A percentile compares a stretch with the other conserved stretches of the same genome.
Evolutionary conservation across 2,888 invertebrate genomes (phyloP).

Genomic region (Arctia plantaginis): DNA sequence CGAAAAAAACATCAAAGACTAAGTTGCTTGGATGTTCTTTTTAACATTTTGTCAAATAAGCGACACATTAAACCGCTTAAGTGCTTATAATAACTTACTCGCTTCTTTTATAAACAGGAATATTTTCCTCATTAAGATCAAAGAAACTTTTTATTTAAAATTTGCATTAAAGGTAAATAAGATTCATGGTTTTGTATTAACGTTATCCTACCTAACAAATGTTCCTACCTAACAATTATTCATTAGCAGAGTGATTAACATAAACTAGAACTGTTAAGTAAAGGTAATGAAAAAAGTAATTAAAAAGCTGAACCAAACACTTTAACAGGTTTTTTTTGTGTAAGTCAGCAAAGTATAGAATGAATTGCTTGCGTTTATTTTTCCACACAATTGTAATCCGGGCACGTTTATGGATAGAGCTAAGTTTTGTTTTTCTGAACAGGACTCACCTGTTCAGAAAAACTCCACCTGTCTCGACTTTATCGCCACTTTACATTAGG

Average conservation of each 20-base stretch:
- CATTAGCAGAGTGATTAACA: background rate
- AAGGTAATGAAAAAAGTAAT: background rate
- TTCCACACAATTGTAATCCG: background rate
- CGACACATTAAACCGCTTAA: background rate
- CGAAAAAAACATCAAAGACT: background rate
- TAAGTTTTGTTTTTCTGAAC: no score
- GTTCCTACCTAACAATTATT: background rate
- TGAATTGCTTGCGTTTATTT: background rate
- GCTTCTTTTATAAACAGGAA: background rate
- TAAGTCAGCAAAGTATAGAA: background rate
- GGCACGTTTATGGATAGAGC: no score
- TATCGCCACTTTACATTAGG: no score
- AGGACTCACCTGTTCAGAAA: no score
- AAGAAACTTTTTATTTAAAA: background rate
- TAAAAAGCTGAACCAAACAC: background rate
- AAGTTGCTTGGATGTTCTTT: background rate
- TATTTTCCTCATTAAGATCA: background rate
- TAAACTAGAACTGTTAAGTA: background rate
- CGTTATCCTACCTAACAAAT: background rate
- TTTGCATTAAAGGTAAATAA: background rate
- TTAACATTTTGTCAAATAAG: background rate
- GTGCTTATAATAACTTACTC: background rate
- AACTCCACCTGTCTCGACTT: no score
- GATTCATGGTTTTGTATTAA: background rate
- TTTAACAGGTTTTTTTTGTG: background rate